phyloP scores from a whole-genome alignment of 1,140 invertebrate species.

The Drosophila repleta region DNA sequence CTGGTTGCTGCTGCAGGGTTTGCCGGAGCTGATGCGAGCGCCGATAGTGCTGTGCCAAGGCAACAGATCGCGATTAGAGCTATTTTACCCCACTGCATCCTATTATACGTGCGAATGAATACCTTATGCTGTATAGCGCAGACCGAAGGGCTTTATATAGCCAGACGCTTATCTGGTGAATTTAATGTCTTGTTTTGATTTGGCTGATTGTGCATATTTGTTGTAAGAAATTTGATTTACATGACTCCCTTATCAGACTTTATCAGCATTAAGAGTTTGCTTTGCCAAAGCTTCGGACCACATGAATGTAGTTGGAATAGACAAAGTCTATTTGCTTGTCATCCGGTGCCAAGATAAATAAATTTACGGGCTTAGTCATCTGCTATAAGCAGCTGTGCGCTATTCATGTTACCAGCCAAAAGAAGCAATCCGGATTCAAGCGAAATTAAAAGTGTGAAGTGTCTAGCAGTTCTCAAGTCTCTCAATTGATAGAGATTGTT shows the following conservation, averaged over 20 bases:
- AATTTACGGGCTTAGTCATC: constrained; percentile 36
- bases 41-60: constrained; percentile 14
- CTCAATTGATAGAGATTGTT: background rate
- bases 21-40: background rate
- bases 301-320: constrained; percentile 17
- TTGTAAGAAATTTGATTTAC: constrained; percentile 39
- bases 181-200: constrained; percentile 26
- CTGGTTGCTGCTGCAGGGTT: background rate
- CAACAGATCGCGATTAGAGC: constrained; percentile 38
- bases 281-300: constrained; percentile 17
- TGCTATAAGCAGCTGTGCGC: constrained; percentile 6
- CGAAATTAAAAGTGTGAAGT: constrained; percentile 5
- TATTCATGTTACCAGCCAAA: constrained; percentile 22
- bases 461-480: background rate
- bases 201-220: constrained; percentile 37
- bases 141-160: constrained; percentile 23
- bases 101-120: constrained; percentile 9
- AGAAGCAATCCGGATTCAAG: background rate
- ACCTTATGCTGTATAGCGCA: background rate
- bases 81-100: constrained; percentile 25
- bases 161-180: constrained; percentile 12
- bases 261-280: constrained; percentile 32
- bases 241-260: constrained; percentile 32
- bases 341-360: constrained; percentile 35
- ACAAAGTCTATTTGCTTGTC: constrained; percentile 25